Base-by-base conservation (phyloP, 2,888 invertebrate genomes). In the Troides helena region DNA sequence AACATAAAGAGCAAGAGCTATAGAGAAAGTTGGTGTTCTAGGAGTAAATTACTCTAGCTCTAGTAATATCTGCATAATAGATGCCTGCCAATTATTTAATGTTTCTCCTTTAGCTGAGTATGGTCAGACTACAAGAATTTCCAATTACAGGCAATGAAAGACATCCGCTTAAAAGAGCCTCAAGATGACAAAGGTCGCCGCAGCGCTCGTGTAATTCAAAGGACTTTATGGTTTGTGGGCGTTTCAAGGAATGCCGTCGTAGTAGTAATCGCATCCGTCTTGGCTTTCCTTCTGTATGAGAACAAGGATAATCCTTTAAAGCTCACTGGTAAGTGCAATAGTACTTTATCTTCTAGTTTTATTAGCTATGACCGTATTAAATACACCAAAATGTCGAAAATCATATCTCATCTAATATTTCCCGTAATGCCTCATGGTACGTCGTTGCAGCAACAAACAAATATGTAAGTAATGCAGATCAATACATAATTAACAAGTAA, bases 201-300 rank as follows among this genome's bases (percentile, higher is more conserved):
- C 43, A 82, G 79, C 21, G 79, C 84, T 23, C 76, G 81, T 25
- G 74, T 86, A 21, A 66, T 93, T 2, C 93, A 91, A 75, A 93
- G 89, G 73, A 73, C 86, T 21, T 76, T 95, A 14, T 96, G 95
- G 95, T 93, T 95, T 70, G 74, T 93, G 0, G 95, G 95, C 1
- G 95, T 95, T 0, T 93, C 94, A 0, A 93, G 96, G 73, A 96
- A 96, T 80, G 96, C 96, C 0, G 89, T 96, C 1, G 94, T 95
- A 0, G 96, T 96, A 0, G 86, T 96, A 0, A 70, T 94, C 0
- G 94, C 95, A 59, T 62, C 95, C 0, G 80, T 93, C 0, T 75
- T 94, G 4, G 95, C 95, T 0, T 95, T 89, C 77, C 80, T 93
- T 64, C 86, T 95, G 39, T 87, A 94, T 66, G 78, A 81, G 62